Conservation (phyloP, 2,797 vertebrate species). For the Sebastes matsubarae region DNA sequence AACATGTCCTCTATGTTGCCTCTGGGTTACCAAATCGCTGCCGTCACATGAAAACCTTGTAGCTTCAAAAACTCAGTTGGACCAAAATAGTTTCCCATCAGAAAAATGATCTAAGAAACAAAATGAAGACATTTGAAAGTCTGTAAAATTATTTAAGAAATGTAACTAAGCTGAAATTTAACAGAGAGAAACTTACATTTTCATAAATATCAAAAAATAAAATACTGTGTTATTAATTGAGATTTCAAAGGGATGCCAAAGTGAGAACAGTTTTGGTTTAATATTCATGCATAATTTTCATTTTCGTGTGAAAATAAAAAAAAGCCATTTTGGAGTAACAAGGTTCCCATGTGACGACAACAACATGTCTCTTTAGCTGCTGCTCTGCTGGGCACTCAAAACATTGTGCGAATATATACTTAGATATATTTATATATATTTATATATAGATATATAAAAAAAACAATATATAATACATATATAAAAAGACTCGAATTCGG, state of each 20-base stretch:
- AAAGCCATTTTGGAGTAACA: slow-evolving; percentile 41
- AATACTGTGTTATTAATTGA: neutral
- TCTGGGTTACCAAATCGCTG: slow-evolving; percentile 74
- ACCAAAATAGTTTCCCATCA: neutral
- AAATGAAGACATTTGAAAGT: neutral
- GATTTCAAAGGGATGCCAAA: slow-evolving; percentile 10
- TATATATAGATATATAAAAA: slow-evolving; percentile 31
- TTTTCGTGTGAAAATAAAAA: slow-evolving; percentile 20
- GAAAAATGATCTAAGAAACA: neutral
- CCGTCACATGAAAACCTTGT: slow-evolving; percentile 69
- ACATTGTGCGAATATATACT: slow-evolving; percentile 83
- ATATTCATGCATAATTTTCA: slow-evolving; percentile 42
- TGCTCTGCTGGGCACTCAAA: slow-evolving; percentile 87
- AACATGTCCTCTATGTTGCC: slow-evolving; percentile 73
- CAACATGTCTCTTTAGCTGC: slow-evolving; percentile 85
- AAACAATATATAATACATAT: slow-evolving; percentile 82
- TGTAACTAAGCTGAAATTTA: neutral
- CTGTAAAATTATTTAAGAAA: neutral
- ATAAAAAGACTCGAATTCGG: slow-evolving; percentile 92
- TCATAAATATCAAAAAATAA: neutral
- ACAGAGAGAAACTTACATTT: neutral
- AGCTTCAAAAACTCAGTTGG: slow-evolving; percentile 21
- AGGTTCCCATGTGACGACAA: slow-evolving; percentile 69
- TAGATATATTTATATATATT: slow-evolving; percentile 73
- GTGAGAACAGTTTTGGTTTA: slow-evolving; percentile 57